Evolutionary conservation across 1,140 invertebrate species (phyloP).

Genomic region (Cyclargus thomasi): DNA sequence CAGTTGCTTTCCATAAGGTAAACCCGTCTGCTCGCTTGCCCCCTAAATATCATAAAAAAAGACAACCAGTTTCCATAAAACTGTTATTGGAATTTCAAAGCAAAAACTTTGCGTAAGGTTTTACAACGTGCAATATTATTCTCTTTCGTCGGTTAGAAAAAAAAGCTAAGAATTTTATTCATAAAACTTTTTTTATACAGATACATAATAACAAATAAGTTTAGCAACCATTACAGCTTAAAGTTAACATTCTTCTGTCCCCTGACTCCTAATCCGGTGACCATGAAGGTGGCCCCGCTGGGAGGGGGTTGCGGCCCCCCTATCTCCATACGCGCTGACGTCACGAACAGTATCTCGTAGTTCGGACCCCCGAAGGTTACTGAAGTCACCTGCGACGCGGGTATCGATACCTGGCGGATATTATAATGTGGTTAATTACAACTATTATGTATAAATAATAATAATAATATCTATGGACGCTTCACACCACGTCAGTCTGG

Average conservation of each 20-base stretch:
- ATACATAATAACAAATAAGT: neutral
- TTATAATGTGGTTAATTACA: neutral
- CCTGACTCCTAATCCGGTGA: constrained; percentile 79
- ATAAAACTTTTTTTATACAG: neutral
- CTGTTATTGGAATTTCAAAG: no score
- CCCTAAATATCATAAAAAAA: no score
- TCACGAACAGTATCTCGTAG: constrained; percentile 85
- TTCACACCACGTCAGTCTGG: no score
- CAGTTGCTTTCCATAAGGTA: no score
- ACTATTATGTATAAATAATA: no score
- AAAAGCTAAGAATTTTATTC: no score
- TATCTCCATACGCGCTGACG: constrained; percentile 74
- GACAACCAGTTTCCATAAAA: no score
- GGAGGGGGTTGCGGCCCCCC: constrained; percentile 70
- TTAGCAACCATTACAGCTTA: constrained; percentile 25
- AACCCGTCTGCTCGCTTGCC: no score
- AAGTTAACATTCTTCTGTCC: constrained; percentile 62
- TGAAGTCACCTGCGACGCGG: constrained; percentile 84
- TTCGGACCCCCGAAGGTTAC: constrained; percentile 87
- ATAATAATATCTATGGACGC: no score
- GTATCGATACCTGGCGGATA: constrained; percentile 63
- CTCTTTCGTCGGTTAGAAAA: no score
- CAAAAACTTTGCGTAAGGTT: no score
- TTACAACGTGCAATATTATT: no score
- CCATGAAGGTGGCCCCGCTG: constrained; percentile 82